phyloP scores from a whole-genome alignment of 2,113 vertebrate genomes.

The Elaphurus davidianus region DNA sequence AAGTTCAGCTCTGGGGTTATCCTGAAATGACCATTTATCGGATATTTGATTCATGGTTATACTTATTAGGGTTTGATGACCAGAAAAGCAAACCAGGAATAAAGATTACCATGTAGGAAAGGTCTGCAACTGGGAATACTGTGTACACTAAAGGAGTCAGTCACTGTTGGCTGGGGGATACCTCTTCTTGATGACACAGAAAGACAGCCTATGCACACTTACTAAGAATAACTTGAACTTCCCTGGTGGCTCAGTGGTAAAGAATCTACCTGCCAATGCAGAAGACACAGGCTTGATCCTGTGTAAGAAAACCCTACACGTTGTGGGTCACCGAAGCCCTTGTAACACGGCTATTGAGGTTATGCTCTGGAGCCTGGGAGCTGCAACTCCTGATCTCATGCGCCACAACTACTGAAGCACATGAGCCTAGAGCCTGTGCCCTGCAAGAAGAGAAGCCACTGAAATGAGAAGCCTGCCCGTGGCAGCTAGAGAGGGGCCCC shows the following conservation, averaged over 20 bases:
- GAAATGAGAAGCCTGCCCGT: neutral
- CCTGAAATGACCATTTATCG: conserved; percentile 63
- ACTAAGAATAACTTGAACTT: conserved; percentile 58
- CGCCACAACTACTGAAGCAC: neutral
- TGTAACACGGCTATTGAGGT: neutral
- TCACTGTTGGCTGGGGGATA: conserved; percentile 65
- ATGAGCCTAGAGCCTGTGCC: neutral
- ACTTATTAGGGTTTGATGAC: conserved; percentile 70
- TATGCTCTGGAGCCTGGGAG: neutral
- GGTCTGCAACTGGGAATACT: conserved; percentile 70
- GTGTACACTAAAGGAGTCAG: conserved; percentile 61
- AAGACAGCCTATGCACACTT: conserved; percentile 73
- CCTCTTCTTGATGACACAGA: conserved; percentile 70
- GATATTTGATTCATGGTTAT: conserved; percentile 69
- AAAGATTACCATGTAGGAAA: conserved; percentile 73
- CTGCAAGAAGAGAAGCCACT: neutral
- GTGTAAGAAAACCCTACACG: neutral
- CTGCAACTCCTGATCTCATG: neutral
- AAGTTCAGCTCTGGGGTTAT: conserved; percentile 60
- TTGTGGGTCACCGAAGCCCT: neutral
- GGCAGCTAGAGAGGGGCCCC: neutral
- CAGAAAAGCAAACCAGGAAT: conserved; percentile 71
- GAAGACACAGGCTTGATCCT: neutral
- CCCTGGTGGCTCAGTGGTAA: neutral
- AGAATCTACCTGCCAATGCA: neutral